Base-by-base conservation (phyloP, 2,888 invertebrate species). In the Papilio demoleus region DNA sequence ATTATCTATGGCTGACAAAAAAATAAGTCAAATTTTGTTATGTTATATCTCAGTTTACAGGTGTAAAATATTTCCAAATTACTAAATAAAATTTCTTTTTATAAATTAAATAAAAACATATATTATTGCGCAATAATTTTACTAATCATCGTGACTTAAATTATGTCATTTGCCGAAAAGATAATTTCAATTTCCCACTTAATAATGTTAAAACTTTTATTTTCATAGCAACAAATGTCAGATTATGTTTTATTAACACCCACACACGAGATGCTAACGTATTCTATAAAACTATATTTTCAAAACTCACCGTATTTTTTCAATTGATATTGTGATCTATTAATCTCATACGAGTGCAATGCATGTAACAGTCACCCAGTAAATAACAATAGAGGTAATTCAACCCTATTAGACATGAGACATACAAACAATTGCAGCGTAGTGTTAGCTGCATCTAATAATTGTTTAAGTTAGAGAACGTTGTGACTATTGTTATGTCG, bases 341-440 rank as follows among this genome's bases (percentile, higher is more conserved):
- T 22, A 38, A 38, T 38, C 12, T 4, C 9, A 59, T 59, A 12
- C 17, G 19, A 36, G 38, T 34, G 58, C 14, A 19, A 66, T 19
- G 38, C 38, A 42, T 56, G 45, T 62, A 62, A 58, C 42, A 53
- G 62, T 34, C 67, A 62, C 56, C 24, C 22, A 56, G 42, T 42
- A 34, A 34, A 12, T 61, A 63, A 67, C 67, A 67, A 67, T 67
- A 42, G 36, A 56, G 19, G 42, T 67, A 63, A 67, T 67, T 67
- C 56, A 12, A 34, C 56, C 62, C 56, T 63, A 67, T 67, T 67
- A 67, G 67, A 34, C 36, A 58, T 42, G 56, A 67, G 53, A 62
- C 45, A 58, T 42, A 36, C 62, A 45, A 27, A 56, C 67, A 62
- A 65, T 65, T 65, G 58, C 27, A 58, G 31, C 34, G 17, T 59